Evolutionary conservation across 2,888 invertebrate species (phyloP).

Genomic region (Aethes cnicana): DNA sequence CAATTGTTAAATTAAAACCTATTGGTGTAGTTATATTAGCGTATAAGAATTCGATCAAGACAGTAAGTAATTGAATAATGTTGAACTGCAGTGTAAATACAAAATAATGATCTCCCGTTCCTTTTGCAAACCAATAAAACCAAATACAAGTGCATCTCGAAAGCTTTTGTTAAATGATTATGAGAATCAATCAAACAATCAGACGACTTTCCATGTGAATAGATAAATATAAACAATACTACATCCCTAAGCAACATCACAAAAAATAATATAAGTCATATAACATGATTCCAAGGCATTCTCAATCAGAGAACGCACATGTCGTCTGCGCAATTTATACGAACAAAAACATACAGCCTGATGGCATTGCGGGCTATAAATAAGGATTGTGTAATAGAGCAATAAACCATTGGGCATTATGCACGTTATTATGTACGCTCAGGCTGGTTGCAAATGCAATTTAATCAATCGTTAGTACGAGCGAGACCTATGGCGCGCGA

Average conservation of each 20-base stretch:
- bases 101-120: no score
- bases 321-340: conserved; percentile 42
- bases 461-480: conserved; percentile 42
- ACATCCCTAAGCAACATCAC: not conserved
- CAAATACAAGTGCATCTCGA: no score
- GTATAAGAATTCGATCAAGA: no score
- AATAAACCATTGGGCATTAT: conserved; percentile 55
- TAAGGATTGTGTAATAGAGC: conserved; percentile 63
- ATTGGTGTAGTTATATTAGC: no score
- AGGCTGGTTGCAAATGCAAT: conserved; percentile 43
- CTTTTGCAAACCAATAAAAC: no score
- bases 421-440: conserved; percentile 42
- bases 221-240: not conserved
- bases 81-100: no score
- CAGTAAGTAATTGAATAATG: no score
- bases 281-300: not conserved
- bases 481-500: conserved; percentile 35
- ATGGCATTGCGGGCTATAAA: conserved; percentile 50
- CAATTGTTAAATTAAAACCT: no score
- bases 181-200: no score
- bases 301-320: not conserved
- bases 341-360: conserved; percentile 55
- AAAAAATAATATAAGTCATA: not conserved
- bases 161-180: no score
- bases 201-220: no score